Base-by-base conservation (phyloP, 2,113 vertebrate genomes). In the Oryzias woworae region DNA sequence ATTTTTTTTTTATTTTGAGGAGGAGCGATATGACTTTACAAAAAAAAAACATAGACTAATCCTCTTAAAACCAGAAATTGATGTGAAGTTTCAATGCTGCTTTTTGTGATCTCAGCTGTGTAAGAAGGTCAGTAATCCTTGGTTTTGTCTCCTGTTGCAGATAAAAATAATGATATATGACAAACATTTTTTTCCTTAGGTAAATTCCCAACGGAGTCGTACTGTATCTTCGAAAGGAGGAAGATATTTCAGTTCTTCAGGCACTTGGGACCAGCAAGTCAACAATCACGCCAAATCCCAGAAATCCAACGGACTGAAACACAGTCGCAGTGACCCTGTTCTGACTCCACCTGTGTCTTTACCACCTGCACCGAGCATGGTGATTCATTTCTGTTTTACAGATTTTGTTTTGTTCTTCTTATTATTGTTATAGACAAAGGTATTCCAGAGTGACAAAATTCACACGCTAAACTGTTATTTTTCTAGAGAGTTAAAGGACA, bases 251-350 rank as follows among this genome's bases (percentile, higher is more conserved):
- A 94, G 90, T 86, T 87, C 84, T 2, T 92, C 93, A n/a, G 92
- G 92, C 78, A 88, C 85, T 77, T 92, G 90, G 92, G 95, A 97
- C 2, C 88, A 74, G 4, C 64, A 69, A 13, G 42, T 36, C 2
- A 80, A 71, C 0, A 15, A 78, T 0, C 83, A 85, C 75, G 92
- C 74, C 1, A 89, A 91, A 70, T 85, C 90, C 66, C 87, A 90
- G 73, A 77, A 85, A 41, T 66, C 89, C 71, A 92, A 55, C 16
- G 80, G 66, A 43, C 22, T 98, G 71, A 95, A 94, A 82, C 79
- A 90, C 41, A 95, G 94, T 80, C 87, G 85, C 53, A 96, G 94
- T 0, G 95, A 96, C 85, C 93, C 94, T 0, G 75, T 92, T 53
- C 90, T 97, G 73, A 91, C 70, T 81, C 89, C 73, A 0, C 75